Base-by-base conservation (phyloP, 2,797 vertebrate species). In the Anguilla megastoma region DNA sequence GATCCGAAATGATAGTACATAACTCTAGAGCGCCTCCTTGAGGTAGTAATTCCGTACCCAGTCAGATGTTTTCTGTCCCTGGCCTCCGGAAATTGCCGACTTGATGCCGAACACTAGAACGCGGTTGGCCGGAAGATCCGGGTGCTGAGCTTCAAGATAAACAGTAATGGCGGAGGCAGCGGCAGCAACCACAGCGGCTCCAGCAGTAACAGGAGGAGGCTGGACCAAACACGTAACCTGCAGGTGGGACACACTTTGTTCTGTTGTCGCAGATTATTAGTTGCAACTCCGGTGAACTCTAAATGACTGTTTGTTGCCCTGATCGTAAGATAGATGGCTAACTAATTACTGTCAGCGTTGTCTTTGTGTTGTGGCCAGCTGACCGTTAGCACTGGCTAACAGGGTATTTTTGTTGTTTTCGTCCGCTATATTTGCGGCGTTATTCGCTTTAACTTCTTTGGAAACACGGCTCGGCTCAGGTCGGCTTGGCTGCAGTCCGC, bases 121-220 rank as follows among this genome's bases (percentile, higher is more conserved):
- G 90, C 90, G 33, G 87, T 88, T 91, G 80, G 90, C 96, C 96
- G 96, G 97, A 97, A 97, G 95, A 97, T 98, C 98, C 97, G 97
- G 97, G 92, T 93, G 93, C 93, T 95, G 94, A 90, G 93, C 92
- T 95, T 94, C 94, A 97, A 98, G 97, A 98, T 98, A 98, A 98
- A 98, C 97, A 98, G 97, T 96, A 96, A 99, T 98, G 98, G 98
- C 98, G 97, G 98, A 98, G 97, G 98, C 98, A 97, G 97, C 97
- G 94, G 97, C 96, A 94, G 95, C 95, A 92, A 94, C 95, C 90
- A 92, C 94, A 92, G 94, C 92, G 92, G 94, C 95, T 95, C 90
- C 95, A 90, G 90, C 92, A 91, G 91, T 91, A 87, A 90, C 94
- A 88, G 96, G 96, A 94, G 96, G 97, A 95, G 96, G 97, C 92